Evolutionary conservation across 2,797 vertebrate genomes (phyloP), one percentile per base, ranked within the genome.

Genomic region (Semaprochilodus insignis): DNA sequence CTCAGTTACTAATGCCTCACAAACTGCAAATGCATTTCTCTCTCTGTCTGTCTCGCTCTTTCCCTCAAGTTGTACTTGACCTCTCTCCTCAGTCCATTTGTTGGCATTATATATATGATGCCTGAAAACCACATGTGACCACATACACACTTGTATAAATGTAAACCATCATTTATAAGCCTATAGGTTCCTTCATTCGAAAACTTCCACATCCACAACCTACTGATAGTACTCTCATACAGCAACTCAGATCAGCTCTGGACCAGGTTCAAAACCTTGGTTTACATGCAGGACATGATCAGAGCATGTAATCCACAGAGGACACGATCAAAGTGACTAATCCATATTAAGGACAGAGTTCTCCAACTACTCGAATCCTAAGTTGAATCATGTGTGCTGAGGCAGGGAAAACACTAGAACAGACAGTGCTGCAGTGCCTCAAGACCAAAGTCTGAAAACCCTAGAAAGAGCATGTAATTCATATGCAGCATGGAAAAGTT

Each of bases 241-340:
- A 54, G 55, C 57, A 34, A 54, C 65, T 16, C 54, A 72, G 70
- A 66, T 59, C 57, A 55, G 74, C 25, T 77, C 8, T 71, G 81
- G 17, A 48, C 65, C 48, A 48, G 76, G 74, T 71, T 63, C 66
- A 44, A n/a, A 40, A 40, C 51, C 57, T 55, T 55, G 48, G 67
- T 70, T 78, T 73, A 73, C 27, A 75, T 75, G 54, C 73, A 60
- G n/a, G 31, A 75, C 55, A 25, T 23, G 73, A 60, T 75, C 73
- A 40, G 17, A 72, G 21, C 67, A 44, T 73, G 75, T 78, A 83
- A 83, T 83, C 81, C 75, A 78, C 21, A 73, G 81, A 78, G 81
- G 67, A 72, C 27, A 60, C 3, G 59, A 82, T 63, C 69, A 73
- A 77, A 78, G 74, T 40, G 44, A 54, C 60, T 77, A 82, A 77